Base-by-base conservation (phyloP, 2,888 invertebrate genomes). In the Clostera curtula region DNA sequence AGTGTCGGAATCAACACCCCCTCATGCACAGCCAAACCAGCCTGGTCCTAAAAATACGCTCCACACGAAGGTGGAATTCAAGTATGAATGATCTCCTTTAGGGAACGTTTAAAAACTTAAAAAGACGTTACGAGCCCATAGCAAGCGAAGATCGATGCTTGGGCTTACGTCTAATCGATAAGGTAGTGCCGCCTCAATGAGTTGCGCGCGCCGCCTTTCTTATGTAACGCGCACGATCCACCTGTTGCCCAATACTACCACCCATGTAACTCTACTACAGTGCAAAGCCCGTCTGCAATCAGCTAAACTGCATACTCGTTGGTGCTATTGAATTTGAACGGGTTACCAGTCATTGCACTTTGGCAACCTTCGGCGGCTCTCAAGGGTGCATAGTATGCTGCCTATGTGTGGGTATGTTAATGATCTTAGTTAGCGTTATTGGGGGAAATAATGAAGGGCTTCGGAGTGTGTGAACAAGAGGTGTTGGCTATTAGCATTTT, bases 321-420 rank as follows among this genome's bases (percentile, higher is more conserved):
- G 25, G 22, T 34, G 31, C 25, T 30, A 46, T 46, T 38, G 4
- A 50, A 69, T 65, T 73, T 40, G 52, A 69, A 17, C 58, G 76
- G 68, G 40, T 72, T 49, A 36, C 43, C 49, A 61, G 62, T 80
- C 82, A 83, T 65, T 79, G 82, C 77, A 80, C 82, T 57, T 56
- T 51, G 49, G 63, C 79, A 82, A 80, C 82, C 80, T 82, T 82
- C 79, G 74, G 25, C 51, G 61, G 80, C 80, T 75, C 80, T 80
- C 80, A 82, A 82, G 80, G 80, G 79, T 79, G 80, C 77, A 79
- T 75, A 74, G 74, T 71, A 68, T 62, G 54, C 56, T 57, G 49
- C 58, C 47, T 40, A 57, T 47, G 57, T 56, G 52, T 56, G 56
- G 49, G 53, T 56, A 66, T 73, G 73, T 70, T 77, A 77, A 76